phyloP scores from a whole-genome alignment of 2,113 vertebrate genomes.

The Hyperoodon ampullatus region DNA sequence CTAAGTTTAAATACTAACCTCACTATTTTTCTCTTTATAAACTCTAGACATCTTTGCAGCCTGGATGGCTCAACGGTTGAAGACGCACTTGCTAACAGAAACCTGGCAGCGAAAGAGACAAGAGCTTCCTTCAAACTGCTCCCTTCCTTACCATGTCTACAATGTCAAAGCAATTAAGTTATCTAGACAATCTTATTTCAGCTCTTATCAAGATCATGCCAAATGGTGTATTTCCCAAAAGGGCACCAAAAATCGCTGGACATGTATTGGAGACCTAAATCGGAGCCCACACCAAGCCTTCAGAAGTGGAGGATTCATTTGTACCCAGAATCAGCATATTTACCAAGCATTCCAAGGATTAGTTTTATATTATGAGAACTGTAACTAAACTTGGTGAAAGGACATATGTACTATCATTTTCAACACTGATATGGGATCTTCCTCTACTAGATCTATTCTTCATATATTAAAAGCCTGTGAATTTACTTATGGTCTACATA shows the following conservation, averaged over 20 bases:
- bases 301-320: conserved; percentile 93
- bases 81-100: conserved; percentile 90
- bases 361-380: conserved; percentile 86
- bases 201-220: conserved; percentile 91
- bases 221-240: conserved; percentile 93
- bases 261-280: conserved; percentile 95
- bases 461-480: conserved; percentile 15
- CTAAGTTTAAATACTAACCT: conserved; percentile 26
- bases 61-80: conserved; percentile 93
- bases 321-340: conserved; percentile 88
- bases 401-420: not conserved
- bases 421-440: not conserved
- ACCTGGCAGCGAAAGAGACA: conserved; percentile 88
- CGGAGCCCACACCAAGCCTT: conserved; percentile 87
- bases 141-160: conserved; percentile 91
- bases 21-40: conserved; percentile 53
- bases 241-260: conserved; percentile 83
- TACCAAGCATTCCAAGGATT: conserved; percentile 89
- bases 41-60: conserved; percentile 92
- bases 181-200: conserved; percentile 83
- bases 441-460: not conserved
- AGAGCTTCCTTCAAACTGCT: conserved; percentile 94
- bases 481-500: not conserved
- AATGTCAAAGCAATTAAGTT: conserved; percentile 88
- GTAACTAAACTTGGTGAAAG: conserved; percentile 75